A percentile compares a stretch with the other conserved stretches of the same genome.
Evolutionary conservation across 2,113 vertebrate genomes (phyloP).

Genomic region (Colistium nudipinnis): DNA sequence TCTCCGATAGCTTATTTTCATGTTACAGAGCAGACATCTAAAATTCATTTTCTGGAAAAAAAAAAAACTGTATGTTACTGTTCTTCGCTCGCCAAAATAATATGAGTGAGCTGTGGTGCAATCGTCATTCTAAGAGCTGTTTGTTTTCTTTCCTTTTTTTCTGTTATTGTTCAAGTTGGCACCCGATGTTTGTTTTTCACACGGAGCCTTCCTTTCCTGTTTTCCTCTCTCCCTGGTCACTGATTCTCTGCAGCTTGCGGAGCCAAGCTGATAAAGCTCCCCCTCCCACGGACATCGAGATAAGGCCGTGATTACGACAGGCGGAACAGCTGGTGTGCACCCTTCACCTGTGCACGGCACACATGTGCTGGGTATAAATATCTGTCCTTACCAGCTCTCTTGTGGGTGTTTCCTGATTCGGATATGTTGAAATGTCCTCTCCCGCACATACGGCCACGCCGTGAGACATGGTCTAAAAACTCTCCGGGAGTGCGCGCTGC

Average conservation of each 20-base stretch:
- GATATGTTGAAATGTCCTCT: slow-evolving; percentile 33
- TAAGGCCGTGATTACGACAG: slow-evolving; percentile 65
- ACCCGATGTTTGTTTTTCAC: slow-evolving; percentile 45
- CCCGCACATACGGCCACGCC: slow-evolving; percentile 8
- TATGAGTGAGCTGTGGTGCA: background rate
- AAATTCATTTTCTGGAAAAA: background rate
- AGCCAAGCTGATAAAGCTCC: slow-evolving; percentile 70
- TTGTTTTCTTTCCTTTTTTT: background rate
- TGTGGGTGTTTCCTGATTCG: slow-evolving; percentile 43
- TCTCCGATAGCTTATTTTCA: slow-evolving; percentile 20
- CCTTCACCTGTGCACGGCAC: slow-evolving; percentile 13
- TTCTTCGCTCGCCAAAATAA: background rate
- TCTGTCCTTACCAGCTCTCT: slow-evolving; percentile 25
- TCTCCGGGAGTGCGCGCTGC: slow-evolving; percentile 29
- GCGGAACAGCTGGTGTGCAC: slow-evolving; percentile 44
- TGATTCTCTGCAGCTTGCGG: slow-evolving; percentile 47
- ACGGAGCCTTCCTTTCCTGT: slow-evolving; percentile 47
- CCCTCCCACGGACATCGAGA: slow-evolving; percentile 56
- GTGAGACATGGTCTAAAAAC: slow-evolving; percentile 39
- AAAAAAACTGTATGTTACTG: slow-evolving; percentile 9
- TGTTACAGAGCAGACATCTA: no score
- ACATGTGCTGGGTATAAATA: slow-evolving; percentile 37
- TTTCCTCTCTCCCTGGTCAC: slow-evolving; percentile 55
- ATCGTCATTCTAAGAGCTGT: background rate
- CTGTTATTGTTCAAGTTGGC: slow-evolving; percentile 12